Evolutionary conservation across 2,797 vertebrate genomes (phyloP).

Genomic region (Crypturellus tataupa): DNA sequence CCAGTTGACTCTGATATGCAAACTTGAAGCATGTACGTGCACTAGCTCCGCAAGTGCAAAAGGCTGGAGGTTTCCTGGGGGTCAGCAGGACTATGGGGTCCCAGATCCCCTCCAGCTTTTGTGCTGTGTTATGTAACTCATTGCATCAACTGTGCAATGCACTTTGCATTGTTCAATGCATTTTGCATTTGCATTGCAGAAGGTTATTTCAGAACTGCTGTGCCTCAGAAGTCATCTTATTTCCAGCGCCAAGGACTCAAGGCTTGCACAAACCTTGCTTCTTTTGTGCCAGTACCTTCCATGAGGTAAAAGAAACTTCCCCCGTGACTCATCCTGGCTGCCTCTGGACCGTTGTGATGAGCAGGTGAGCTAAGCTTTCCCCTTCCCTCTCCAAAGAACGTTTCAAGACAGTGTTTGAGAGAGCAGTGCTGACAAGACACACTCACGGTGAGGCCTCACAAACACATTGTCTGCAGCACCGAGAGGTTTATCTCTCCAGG

Average conservation of each 20-base stretch:
- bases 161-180: no score
- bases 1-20: background rate
- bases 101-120: background rate
- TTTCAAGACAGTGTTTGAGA: background rate
- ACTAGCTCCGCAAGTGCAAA: background rate
- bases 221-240: background rate
- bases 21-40: accelerated
- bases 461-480: accelerated
- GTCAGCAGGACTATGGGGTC: background rate
- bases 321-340: background rate
- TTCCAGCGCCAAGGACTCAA: accelerated
- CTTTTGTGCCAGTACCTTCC: background rate
- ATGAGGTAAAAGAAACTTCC: background rate
- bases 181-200: no score
- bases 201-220: background rate
- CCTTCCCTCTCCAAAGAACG: background rate
- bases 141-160: accelerated
- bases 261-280: background rate
- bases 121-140: accelerated
- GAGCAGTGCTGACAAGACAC: background rate
- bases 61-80: accelerated
- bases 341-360: background rate
- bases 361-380: background rate
- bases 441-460: background rate
- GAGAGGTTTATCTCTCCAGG: background rate